Base-by-base conservation (phyloP, 2,797 vertebrate species). In the Alca torda region DNA sequence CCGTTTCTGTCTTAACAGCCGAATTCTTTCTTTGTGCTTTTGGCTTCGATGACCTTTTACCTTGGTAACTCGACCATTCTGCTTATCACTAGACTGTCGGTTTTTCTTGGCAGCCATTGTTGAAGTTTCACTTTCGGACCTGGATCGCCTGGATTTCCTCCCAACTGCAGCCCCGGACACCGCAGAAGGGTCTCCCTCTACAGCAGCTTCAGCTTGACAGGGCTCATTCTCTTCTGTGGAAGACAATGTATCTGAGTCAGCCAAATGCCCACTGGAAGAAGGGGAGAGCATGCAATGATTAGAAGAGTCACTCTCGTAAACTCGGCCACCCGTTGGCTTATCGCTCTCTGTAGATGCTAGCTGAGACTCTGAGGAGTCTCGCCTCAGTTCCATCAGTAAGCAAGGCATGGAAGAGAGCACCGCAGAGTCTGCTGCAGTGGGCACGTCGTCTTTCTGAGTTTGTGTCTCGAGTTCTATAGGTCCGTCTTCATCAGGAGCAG, bases 91-190 rank as follows among this genome's bases (percentile, higher is more conserved):
- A 82, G 98, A 99, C 89, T 98, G 98, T 83, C 99, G 99, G 92
- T 99, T 99, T 97, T 99, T 99, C 98, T 99, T 99, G 78, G 99
- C 99, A 68, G 99, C 99, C 99, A 99, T 99, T 2, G 98, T 97
- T 31, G 98, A 99, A 9, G 98, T 98, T 76, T 99, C 99, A 31
- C 99, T 99, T 94, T 99, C 99, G 0, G 99, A 99, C 74, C 99
- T 98, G 48, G 99, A 99, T 64, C 99, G 98, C 69, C 99, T 98
- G n/a, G 99, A 99, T 97, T 99, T 99, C 74, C 99, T 98, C 51
- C 98, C 99, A 2, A 93, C 92, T 0, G 94, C 69, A 88, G 98
- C 96, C 90, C 96, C 98, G 41, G 98, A 98, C 13, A 93, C 90
- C 0, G 93, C 97, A 24, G 98, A 98, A 65, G 98, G 93, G 82